Base-by-base conservation (phyloP, 2,797 vertebrate genomes). In the Denticeps clupeoides region DNA sequence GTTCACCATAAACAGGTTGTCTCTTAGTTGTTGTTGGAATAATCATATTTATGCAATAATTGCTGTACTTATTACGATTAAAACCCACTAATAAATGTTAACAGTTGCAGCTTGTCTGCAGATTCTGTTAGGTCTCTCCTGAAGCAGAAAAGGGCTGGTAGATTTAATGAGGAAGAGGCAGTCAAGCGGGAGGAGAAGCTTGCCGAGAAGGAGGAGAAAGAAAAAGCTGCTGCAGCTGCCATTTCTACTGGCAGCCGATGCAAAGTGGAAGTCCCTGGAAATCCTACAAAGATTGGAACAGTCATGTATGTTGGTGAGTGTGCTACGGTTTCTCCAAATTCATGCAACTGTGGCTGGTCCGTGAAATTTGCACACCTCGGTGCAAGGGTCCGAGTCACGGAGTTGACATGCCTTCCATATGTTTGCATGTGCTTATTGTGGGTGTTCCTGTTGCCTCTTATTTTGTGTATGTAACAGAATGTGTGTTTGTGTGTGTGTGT, bases 221-320 rank as follows among this genome's bases (percentile, higher is more conserved):
- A 89, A 65, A 80, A 79, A 52, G 54, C 59, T 38, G 77, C 82
- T 23, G 78, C 82, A 2, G 69, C 79, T 4, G 52, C 74, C 22
- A 86, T 93, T 42, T 43, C 74, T 0, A 63, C 85, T 47, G 90
- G 89, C 1, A 79, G 55, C 47, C 82, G 90, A 21, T 93, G 90
- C 54, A 75, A 91, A 68, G 86, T 92, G 59, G 77, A 64, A 52
- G 71, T 79, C 0, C 6, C 51, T 0, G 86, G 85, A 15, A 90
- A 90, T 41, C 83, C 88, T 51, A 74, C 63, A 2, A 91, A 87
- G 68, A 60, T 86, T 32, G 90, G 85, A 56, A 88, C 81, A 0
- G 80, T 93, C 50, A 91, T 93, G 89, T 94, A 80, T 71, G 89
- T 89, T 28, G 91, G 91, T 93, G 75, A 53, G 89, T 86, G 47